phyloP scores from a whole-genome alignment of 2,797 vertebrate species.

The Alcedo quadribrachys region DNA sequence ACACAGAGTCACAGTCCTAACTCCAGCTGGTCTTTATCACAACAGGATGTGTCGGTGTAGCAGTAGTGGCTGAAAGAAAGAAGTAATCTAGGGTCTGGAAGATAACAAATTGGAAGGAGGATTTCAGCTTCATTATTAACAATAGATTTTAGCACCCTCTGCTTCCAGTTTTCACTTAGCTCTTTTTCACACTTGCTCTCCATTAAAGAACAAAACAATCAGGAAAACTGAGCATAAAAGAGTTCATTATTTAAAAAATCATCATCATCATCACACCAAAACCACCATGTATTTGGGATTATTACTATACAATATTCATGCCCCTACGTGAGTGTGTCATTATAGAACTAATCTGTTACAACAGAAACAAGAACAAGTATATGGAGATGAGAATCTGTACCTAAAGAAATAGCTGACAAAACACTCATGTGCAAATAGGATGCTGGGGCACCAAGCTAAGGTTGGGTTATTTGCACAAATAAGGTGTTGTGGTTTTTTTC shows the following conservation, averaged over 20 bases:
- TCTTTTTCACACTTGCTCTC: slow-evolving; percentile 22
- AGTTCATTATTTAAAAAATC: neutral
- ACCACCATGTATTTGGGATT: neutral
- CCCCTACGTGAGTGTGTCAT: neutral
- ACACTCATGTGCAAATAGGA: slow-evolving; percentile 48
- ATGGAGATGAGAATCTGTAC: slow-evolving; percentile 50
- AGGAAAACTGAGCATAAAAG: neutral
- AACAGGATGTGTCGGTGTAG: neutral
- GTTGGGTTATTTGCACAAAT: neutral
- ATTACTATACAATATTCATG: neutral
- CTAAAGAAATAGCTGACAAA: slow-evolving; percentile 63
- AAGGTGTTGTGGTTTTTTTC: neutral
- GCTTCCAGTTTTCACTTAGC: slow-evolving; percentile 35
- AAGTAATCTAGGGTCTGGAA: slow-evolving; percentile 4
- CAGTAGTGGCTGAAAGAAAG: neutral
- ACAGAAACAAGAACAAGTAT: neutral
- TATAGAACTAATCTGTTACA: slow-evolving; percentile 53
- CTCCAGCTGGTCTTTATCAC: slow-evolving; percentile 43
- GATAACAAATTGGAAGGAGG: slow-evolving; percentile 18
- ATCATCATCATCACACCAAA: neutral
- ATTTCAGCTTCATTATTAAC: slow-evolving; percentile 50
- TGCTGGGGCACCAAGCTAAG: slow-evolving; percentile 16
- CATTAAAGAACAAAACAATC: neutral
- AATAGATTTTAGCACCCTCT: slow-evolving; percentile 18
- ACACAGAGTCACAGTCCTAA: neutral